A percentile compares a stretch with the other conserved stretches of the same genome.
phyloP scores from a whole-genome alignment of 2,797 vertebrate species.

The Tokudaia tokunoshimensis region DNA sequence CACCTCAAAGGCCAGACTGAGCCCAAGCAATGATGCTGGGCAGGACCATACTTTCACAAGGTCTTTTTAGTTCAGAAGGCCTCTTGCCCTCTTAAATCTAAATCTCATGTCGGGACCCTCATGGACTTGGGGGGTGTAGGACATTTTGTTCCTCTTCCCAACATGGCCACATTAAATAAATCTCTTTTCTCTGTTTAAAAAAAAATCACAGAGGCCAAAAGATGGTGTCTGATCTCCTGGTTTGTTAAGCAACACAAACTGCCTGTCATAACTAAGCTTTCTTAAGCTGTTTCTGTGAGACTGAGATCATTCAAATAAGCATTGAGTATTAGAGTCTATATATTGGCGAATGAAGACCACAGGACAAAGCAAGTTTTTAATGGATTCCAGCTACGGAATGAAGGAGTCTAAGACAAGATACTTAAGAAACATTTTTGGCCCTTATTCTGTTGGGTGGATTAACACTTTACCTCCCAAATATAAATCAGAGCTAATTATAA shows the following conservation, averaged over 20 bases:
- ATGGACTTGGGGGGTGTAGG: not conserved
- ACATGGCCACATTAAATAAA: not conserved
- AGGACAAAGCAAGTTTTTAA: not conserved
- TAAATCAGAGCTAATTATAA: slow-evolving; percentile 11
- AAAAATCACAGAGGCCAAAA: not conserved
- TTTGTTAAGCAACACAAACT: not conserved
- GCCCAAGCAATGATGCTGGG: not conserved
- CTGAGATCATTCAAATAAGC: not conserved
- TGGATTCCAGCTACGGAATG: not conserved
- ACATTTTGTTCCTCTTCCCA: not conserved
- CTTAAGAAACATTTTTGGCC: not conserved
- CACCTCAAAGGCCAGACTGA: not conserved
- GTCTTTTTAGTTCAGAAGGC: not conserved
- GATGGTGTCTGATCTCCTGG: not conserved
- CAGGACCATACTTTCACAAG: not conserved
- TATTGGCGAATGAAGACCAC: not conserved
- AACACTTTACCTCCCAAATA: not conserved
- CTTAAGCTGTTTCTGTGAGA: not conserved
- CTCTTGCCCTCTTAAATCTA: not conserved
- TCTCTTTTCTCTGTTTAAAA: not conserved
- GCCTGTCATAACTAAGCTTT: not conserved
- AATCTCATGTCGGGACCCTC: not conserved
- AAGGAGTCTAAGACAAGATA: not conserved
- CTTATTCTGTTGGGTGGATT: not conserved
- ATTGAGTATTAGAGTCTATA: not conserved